Conservation (phyloP, 2,113 vertebrate species). For the Ovis aries region DNA sequence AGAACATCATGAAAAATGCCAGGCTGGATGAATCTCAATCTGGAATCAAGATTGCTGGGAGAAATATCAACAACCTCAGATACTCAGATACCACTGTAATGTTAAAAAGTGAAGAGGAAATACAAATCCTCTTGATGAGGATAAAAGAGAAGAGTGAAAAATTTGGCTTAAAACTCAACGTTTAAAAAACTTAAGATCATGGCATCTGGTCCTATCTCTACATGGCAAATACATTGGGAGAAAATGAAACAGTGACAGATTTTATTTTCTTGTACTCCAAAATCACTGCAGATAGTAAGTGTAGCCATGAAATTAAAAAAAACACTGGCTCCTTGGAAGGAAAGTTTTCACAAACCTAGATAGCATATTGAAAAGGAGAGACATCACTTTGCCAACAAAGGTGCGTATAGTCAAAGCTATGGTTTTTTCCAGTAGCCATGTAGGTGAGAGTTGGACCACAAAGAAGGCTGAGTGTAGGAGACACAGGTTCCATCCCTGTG, state of each 20-base stretch:
- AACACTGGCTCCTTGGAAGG: not conserved
- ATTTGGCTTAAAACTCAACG: not conserved
- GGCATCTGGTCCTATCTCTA: not conserved
- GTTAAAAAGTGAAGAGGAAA: not conserved
- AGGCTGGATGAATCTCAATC: not conserved
- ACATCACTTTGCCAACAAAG: not conserved
- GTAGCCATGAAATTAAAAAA: not conserved
- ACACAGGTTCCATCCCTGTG: not conserved
- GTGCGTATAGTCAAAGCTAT: not conserved
- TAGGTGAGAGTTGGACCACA: not conserved
- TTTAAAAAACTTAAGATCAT: not conserved
- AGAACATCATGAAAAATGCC: not conserved
- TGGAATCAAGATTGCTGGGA: not conserved
- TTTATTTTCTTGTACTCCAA: not conserved
- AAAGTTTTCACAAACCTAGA: not conserved
- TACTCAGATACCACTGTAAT: not conserved
- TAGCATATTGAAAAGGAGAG: not conserved
- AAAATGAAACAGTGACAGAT: not conserved
- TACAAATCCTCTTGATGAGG: not conserved
- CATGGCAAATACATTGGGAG: not conserved
- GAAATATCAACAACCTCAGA: not conserved
- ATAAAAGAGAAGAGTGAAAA: not conserved
- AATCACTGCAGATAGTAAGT: not conserved
- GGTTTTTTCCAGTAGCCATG: not conserved
- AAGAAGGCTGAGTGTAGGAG: not conserved